A percentile compares a stretch with the other conserved stretches of the same genome.
Evolutionary conservation across 2,113 vertebrate genomes (phyloP).

Genomic region (Corythoichthys haematopterus): DNA sequence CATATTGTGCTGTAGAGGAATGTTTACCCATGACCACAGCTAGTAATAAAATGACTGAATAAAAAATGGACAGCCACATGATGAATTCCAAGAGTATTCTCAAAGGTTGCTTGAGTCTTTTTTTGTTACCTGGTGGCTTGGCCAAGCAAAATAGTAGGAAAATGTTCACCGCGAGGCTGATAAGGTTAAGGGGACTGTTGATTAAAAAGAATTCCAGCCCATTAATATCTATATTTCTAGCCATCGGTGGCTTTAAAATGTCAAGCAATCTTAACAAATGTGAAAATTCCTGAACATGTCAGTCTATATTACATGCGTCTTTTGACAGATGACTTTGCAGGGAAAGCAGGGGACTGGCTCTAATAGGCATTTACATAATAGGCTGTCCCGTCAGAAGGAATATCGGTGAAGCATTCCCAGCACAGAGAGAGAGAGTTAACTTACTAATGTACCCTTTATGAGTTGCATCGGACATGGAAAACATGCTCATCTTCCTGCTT

Average conservation of each 20-base stretch:
- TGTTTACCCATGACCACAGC: rapidly evolving
- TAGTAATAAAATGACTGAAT: background rate
- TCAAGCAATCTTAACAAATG: background rate
- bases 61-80: slow-evolving; percentile 21
- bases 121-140: slow-evolving; percentile 1
- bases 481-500: background rate
- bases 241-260: slow-evolving; percentile 13
- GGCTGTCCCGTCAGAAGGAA: background rate
- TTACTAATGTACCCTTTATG: background rate
- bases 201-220: background rate
- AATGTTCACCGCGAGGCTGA: slow-evolving; percentile 27
- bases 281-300: background rate
- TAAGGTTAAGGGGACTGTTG: slow-evolving; percentile 14
- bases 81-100: slow-evolving; percentile 35
- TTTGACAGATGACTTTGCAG: background rate
- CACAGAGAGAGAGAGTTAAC: background rate
- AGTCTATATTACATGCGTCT: background rate
- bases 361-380: background rate
- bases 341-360: background rate
- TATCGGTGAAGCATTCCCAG: background rate
- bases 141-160: slow-evolving; percentile 41
- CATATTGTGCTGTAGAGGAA: rapidly evolving
- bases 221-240: background rate
- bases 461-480: background rate
- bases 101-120: slow-evolving; percentile 40